Base-by-base conservation (phyloP, 2,113 vertebrate genomes). In the Clarias batrachus region DNA sequence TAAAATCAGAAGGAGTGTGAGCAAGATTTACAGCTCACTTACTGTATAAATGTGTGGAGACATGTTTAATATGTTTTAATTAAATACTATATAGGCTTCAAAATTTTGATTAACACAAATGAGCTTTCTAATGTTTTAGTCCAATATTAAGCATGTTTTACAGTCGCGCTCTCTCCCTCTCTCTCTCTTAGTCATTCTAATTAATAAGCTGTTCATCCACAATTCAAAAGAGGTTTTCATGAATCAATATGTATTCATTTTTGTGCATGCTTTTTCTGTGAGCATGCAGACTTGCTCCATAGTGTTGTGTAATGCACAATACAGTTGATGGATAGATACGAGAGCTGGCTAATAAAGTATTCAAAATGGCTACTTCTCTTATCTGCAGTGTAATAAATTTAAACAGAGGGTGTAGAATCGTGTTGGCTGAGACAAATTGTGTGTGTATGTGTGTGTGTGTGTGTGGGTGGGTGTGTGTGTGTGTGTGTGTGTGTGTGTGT, bases 301-400 rank as follows among this genome's bases (percentile, higher is more conserved):
- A 73, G 59, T 13, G 12, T 62, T 74, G n/a, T n/a, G 25, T 30
- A 79, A 65, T 73, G 16, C 54, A 70, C 59, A 25, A 9, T 54
- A 71, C 19, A 41, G 37, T 73, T n/a, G 11, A 54, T 76, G 25
- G 16, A 57, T 33, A 80, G 56, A 59, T 30, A 79, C 1, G 77
- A 16, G 54, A 76, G 70, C 12, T 82, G 77, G 65, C 33, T 82
- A 78, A 78, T 85, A 66, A 23, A 90, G 90, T 91, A 93, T 93
- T 89, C 89, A 93, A 92, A 94, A 83, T 88, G 89, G 88, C 88
- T 86, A 89, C n/a, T 77, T 85, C 86, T 88, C 88, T 91, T 88
- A 89, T 90, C 90, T 89, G 90, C 90, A 84, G 86, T 81, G 84
- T 84, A 82, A 90, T 94, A 93, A 91, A 94, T 94, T 90, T 89